A percentile compares a stretch with the other conserved stretches of the same genome.
phyloP scores from a whole-genome alignment of 2,797 vertebrate genomes.

The Molossus alvarezi region DNA sequence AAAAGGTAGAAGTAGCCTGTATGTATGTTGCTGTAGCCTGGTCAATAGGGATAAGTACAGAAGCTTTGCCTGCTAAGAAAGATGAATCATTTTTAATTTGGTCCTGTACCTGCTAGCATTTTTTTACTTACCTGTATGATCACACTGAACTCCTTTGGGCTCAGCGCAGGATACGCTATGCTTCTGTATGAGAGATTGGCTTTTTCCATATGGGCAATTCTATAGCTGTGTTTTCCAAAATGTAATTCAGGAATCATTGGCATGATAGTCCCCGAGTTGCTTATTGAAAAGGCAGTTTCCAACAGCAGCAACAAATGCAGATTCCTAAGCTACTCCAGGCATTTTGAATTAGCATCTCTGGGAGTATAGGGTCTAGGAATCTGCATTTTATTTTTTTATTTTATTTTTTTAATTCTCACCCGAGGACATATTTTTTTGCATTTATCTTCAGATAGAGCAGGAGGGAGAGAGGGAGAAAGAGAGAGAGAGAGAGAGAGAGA shows the following conservation, averaged over 20 bases:
- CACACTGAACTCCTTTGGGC: not conserved
- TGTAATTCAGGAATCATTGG: constrained; percentile 46
- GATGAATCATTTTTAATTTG: constrained; percentile 53
- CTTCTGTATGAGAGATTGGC: constrained; percentile 12
- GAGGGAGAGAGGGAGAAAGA: no score
- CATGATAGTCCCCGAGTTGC: not conserved
- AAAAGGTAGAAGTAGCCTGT: constrained; percentile 48
- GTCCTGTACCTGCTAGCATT: constrained; percentile 7
- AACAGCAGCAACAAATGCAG: not conserved
- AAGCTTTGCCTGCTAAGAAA: constrained; percentile 43
- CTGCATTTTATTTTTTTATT: not conserved
- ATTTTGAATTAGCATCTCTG: constrained; percentile 57
- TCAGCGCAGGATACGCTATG: not conserved
- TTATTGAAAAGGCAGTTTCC: constrained; percentile 58
- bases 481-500: no score
- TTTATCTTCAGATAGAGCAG: no score
- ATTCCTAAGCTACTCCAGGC: constrained; percentile 14
- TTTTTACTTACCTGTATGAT: not conserved
- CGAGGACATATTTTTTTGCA: no score
- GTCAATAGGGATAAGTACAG: not conserved
- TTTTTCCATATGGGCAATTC: constrained; percentile 45
- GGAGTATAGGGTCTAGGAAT: not conserved
- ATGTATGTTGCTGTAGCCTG: not conserved
- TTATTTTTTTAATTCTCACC: not conserved
- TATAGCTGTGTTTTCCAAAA: constrained; percentile 1